A percentile compares a stretch with the other conserved stretches of the same genome.
Evolutionary conservation across 2,888 invertebrate genomes (phyloP).

Genomic region (Junonia oenone): DNA sequence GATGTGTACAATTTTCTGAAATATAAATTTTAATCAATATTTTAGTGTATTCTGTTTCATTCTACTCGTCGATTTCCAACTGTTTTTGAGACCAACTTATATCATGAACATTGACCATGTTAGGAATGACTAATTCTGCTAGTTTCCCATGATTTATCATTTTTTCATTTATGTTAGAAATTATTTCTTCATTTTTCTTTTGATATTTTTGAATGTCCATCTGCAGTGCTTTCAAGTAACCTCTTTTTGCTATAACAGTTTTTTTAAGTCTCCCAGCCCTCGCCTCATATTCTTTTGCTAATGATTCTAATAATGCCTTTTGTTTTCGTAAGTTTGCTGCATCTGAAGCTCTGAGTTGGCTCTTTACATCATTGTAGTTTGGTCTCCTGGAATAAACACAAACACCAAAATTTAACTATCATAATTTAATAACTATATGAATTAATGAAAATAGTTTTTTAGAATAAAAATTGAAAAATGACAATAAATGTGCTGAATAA

Average conservation of each 20-base stretch:
- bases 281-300: slow-evolving; percentile 63
- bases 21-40: slow-evolving; percentile 74
- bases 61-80: slow-evolving; percentile 45
- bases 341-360: slow-evolving; percentile 60
- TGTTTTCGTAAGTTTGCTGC: slow-evolving; percentile 58
- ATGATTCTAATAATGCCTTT: slow-evolving; percentile 52
- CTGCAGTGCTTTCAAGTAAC: slow-evolving; percentile 62
- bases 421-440: no score
- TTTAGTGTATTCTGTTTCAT: slow-evolving; percentile 42
- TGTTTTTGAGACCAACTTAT: slow-evolving; percentile 50
- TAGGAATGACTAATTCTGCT: slow-evolving; percentile 37
- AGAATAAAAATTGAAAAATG: no score
- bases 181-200: slow-evolving; percentile 62
- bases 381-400: slow-evolving; percentile 54
- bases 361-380: slow-evolving; percentile 56
- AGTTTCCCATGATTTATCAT: slow-evolving; percentile 51
- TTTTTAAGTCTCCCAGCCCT: slow-evolving; percentile 58
- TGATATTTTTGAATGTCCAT: slow-evolving; percentile 67
- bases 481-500: no score
- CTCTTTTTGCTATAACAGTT: slow-evolving; percentile 58
- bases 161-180: slow-evolving; percentile 51
- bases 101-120: slow-evolving; percentile 43
- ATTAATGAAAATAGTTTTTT: no score
- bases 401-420: not conserved
- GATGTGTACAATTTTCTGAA: slow-evolving; percentile 77